Conservation (phyloP, 2,113 vertebrate genomes). For the Microcebus lehilahytsara region DNA sequence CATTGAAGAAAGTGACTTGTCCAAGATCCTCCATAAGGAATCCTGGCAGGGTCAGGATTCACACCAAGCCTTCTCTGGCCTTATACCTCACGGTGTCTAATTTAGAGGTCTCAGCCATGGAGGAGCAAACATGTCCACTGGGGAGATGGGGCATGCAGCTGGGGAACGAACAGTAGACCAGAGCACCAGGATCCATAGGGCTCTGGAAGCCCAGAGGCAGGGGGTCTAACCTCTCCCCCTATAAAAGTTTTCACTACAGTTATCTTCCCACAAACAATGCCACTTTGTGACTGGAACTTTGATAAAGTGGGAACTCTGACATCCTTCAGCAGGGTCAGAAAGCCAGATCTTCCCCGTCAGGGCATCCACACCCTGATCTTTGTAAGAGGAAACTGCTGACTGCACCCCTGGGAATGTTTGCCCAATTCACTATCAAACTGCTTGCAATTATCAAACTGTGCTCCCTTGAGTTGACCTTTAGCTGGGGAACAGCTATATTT, state of each 20-base stretch:
- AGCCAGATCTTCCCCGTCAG: not conserved
- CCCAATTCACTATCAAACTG: slow-evolving; percentile 72
- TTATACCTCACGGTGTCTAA: not conserved
- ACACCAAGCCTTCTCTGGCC: not conserved
- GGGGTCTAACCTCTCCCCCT: not conserved
- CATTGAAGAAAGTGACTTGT: not conserved
- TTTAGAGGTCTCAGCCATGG: not conserved
- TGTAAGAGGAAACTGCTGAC: slow-evolving; percentile 42
- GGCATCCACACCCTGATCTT: slow-evolving; percentile 31
- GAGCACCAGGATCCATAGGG: not conserved
- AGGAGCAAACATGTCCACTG: not conserved
- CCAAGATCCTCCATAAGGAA: not conserved
- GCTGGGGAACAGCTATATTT: slow-evolving; percentile 75
- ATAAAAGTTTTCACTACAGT: not conserved
- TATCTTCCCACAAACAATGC: not conserved
- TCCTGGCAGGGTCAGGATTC: not conserved
- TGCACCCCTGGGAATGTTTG: slow-evolving; percentile 59
- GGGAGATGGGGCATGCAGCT: not conserved
- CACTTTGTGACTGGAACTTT: not conserved
- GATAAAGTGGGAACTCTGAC: not conserved
- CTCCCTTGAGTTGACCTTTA: slow-evolving; percentile 76
- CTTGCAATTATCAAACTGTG: slow-evolving; percentile 75
- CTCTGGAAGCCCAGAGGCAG: not conserved
- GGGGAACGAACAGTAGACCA: not conserved
- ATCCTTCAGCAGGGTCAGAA: slow-evolving; percentile 30